These are phyloP conservation scores for Drosophila tristis DNA, from an alignment of 1,140 invertebrate species.

Conservation along the genomic window DNA sequence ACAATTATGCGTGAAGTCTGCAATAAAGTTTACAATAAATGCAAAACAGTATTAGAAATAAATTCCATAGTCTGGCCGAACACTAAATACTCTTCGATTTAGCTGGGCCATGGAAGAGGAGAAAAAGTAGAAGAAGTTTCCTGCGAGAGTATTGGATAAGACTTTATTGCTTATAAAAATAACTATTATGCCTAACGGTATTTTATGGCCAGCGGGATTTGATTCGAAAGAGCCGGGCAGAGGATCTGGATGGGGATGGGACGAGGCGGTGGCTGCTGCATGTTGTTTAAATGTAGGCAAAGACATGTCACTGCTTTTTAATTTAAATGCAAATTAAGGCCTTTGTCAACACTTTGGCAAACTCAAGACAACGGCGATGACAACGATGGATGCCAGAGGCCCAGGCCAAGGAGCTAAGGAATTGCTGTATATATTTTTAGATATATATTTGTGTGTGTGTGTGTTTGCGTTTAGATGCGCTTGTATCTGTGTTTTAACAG, in stretches of 20 bases:
- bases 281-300: constrained; percentile 80
- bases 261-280: constrained; percentile 20
- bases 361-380: constrained; percentile 40
- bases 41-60: background rate
- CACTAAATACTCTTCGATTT: background rate
- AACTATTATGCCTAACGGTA: constrained; percentile 46
- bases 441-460: background rate
- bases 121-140: background rate
- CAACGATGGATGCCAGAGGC: constrained; percentile 10
- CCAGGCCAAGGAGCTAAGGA: constrained; percentile 19
- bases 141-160: constrained; percentile 22
- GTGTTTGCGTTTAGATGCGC: background rate
- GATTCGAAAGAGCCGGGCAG: constrained; percentile 23
- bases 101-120: too few relatives aligned
- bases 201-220: constrained; percentile 28
- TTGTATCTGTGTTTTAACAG: background rate
- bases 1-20: constrained; percentile 49
- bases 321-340: constrained; percentile 84
- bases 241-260: too few relatives aligned
- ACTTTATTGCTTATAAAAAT: constrained; percentile 48
- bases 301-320: constrained; percentile 82
- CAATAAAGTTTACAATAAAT: constrained; percentile 63
- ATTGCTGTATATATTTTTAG: background rate
- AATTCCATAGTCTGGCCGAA: background rate
- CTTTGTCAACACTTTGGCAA: constrained; percentile 79